These are phyloP conservation scores for Columbina picui DNA, from an alignment of 2,113 vertebrate species.

Conservation along the genomic window DNA sequence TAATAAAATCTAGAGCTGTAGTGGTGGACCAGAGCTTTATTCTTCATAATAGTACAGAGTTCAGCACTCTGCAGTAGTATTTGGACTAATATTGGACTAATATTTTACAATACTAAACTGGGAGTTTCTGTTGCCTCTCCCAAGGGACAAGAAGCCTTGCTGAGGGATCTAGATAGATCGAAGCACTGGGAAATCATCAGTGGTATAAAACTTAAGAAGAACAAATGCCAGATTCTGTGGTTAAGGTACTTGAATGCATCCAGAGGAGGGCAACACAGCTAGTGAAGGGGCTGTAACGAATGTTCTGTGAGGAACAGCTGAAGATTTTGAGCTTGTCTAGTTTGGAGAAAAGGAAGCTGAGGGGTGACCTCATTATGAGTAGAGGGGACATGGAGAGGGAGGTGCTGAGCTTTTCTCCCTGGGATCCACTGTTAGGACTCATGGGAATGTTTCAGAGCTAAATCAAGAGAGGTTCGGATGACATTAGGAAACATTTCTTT, in stretches of 20 bases:
- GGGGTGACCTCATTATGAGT: rapidly evolving
- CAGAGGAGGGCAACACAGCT: not conserved
- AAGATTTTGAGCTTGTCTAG: not conserved
- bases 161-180: not conserved
- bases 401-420: not conserved
- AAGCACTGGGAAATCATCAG: not conserved
- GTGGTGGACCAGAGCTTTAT: not conserved
- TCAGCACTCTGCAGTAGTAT: not conserved
- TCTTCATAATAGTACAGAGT: not conserved
- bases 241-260: not conserved
- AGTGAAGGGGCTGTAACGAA: not conserved
- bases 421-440: rapidly evolving
- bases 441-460: not conserved
- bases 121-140: not conserved
- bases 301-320: rapidly evolving
- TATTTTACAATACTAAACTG: not conserved
- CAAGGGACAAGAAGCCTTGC: not conserved
- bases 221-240: not conserved
- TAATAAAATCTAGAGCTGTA: not conserved
- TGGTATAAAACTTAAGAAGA: not conserved
- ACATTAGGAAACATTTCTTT: not conserved
- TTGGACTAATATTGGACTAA: not conserved
- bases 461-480: not conserved
- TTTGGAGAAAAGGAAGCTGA: not conserved
- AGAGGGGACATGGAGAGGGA: not conserved